Evolutionary conservation across 2,113 vertebrate genomes (phyloP), one percentile per base, ranked within the genome.

Genomic region (Cynoglossus semilaevis): DNA sequence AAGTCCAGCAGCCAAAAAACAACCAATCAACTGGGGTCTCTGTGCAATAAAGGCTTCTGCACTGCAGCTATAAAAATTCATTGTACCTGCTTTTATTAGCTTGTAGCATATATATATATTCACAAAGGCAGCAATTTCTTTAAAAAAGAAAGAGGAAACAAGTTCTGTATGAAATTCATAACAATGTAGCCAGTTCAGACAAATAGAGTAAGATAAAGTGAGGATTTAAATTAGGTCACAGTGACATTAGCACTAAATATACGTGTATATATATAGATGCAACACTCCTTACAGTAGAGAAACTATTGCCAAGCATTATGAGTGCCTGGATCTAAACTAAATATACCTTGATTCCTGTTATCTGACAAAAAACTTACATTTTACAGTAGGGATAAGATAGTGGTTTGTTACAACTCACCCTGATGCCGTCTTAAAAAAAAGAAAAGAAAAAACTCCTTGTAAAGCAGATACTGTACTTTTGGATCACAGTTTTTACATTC

Each of bases 1-100:
- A n/a, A n/a, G 67, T 68, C 57, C 51, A n/a, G 54, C 51, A 74
- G 70, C 68, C 53, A 55, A 74, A 42, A 29, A 67, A 64, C 64
- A 67, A 59, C 48, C 57, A n/a, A 66, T 67, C 57, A 71, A 66
- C 38, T 61, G 60, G 36, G 44, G 48, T 29, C 60, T 57, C 29
- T 54, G 49, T 63, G 51, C 63, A 58, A 65, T 58, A 44, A 42
- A 66, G 11, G 12, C 10, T 43, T 53, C 43, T 51, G 37, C 36
- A 37, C 42, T n/a, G 60, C 42, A 22, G 50, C 49, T 22, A 17
- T 42, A 14, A 12, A 63, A 50, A 59, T 9, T 43, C 9, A 40
- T 1, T 65, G 9, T 19, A 35, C 70, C 70, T 63, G 18, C 40
- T 41, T 11, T 38, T 38, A 9, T 10, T 11, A 5, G 37, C 37